Base-by-base conservation (phyloP, 2,888 invertebrate genomes). In the Diadegma fenestrale region DNA sequence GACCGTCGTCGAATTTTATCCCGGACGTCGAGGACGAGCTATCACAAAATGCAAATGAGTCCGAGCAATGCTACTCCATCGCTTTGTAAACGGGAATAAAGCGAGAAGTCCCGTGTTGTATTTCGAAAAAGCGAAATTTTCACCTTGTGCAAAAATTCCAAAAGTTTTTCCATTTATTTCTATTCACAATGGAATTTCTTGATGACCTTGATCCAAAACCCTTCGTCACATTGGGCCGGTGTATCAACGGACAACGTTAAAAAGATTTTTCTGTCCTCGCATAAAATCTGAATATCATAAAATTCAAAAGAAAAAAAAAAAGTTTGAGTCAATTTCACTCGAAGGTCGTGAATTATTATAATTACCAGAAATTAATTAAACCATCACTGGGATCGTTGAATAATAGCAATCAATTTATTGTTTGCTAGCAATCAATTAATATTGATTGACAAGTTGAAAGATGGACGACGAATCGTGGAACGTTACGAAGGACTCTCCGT, bases 21-120 rank as follows among this genome's bases (percentile, higher is more conserved):
- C 19, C 43, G 30, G 51, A 45, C 79, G 51, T 12, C 71, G 63
- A 75, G 61, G 61, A 68, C 73, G 66, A 63, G 45, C 82, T 48
- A 45, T 26, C 68, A 33, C 45, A 73, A 80, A 80, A 79, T 83
- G 75, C 54, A 79, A 83, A 83, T 83, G 14, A n/a, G 30, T 41
- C 58, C 54, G n/a, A n/a, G n/a, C 58, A 77, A 82, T 58, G 71
- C 72, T 72, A 72, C 72, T 82, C 45, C 45, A 66, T 30, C 22
- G 69, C 58, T 43, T 45, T n/a, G 48, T 3, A 33, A 37, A 30
- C 66, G 66, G n/a, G 66, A 41, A 10, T 33, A n/a, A 12, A 12
- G 17, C 14, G 12, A 10, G 17, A 45, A 26, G 14, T 26, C 30
- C 68, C 7, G 2, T 12, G 22, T 26, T 17, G 8, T 30, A 17